A percentile compares a stretch with the other conserved stretches of the same genome.
Evolutionary conservation across 1,140 invertebrate species (phyloP).

Genomic region (Penaeus indicus): DNA sequence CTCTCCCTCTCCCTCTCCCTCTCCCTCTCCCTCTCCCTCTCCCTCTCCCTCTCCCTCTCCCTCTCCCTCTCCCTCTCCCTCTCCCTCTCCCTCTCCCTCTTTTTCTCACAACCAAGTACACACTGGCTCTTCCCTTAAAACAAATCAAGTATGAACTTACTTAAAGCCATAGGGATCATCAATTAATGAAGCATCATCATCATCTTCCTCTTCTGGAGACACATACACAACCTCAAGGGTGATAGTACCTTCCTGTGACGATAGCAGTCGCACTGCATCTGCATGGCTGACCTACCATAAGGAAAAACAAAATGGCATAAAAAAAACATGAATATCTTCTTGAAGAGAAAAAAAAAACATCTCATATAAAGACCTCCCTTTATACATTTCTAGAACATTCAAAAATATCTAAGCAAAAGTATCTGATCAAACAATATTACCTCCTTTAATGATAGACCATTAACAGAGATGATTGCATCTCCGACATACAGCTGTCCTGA

Average conservation of each 20-base stretch:
- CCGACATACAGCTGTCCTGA: slow-evolving; percentile 82
- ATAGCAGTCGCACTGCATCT: slow-evolving; percentile 81
- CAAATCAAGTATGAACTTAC: slow-evolving; percentile 31
- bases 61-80: no score
- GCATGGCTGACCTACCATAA: slow-evolving; percentile 76
- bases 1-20: no score
- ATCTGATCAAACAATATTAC: slow-evolving; percentile 66
- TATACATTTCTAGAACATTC: not conserved
- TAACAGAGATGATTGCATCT: slow-evolving; percentile 85
- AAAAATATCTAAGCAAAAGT: not conserved
- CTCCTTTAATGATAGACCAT: slow-evolving; percentile 81
- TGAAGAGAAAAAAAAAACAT: not conserved
- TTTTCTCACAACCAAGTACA: not conserved
- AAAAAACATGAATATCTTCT: no score
- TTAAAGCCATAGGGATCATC: slow-evolving; percentile 64
- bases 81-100: no score
- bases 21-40: no score
- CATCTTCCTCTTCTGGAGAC: slow-evolving; percentile 78
- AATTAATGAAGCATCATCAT: slow-evolving; percentile 46
- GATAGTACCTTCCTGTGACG: slow-evolving; percentile 79
- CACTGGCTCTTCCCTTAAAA: not conserved
- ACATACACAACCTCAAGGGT: slow-evolving; percentile 81
- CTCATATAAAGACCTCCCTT: not conserved
- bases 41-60: no score
- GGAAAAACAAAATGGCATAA: no score